Evolutionary conservation across 2,797 vertebrate species (phyloP).

Genomic region (Eulemur mongoz): DNA sequence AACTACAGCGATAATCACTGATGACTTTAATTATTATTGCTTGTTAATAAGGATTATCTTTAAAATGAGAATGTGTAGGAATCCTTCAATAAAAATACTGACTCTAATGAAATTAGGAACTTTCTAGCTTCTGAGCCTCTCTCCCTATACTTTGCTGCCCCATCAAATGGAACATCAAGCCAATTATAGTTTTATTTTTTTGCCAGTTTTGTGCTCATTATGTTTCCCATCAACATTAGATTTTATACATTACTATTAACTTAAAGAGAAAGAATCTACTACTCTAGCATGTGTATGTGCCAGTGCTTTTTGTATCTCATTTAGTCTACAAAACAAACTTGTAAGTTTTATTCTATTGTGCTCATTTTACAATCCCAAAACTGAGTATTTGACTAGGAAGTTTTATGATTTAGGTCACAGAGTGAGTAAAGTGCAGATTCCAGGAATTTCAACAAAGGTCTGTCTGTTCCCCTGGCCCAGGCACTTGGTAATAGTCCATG

Average conservation of each 20-base stretch:
- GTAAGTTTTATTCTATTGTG: too few relatives aligned
- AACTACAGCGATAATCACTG: not conserved
- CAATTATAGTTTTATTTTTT: not conserved
- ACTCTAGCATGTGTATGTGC: not conserved
- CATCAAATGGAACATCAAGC: not conserved
- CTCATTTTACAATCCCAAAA: not conserved
- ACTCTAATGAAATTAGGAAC: accelerated
- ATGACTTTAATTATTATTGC: not conserved
- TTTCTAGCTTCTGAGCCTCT: not conserved
- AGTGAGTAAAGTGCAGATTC: not conserved
- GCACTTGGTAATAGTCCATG: accelerated
- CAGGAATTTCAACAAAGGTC: not conserved
- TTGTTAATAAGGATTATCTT: not conserved
- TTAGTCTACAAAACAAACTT: not conserved
- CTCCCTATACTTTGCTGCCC: not conserved
- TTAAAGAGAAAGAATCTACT: not conserved
- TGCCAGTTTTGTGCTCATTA: not conserved
- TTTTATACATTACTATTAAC: not conserved
- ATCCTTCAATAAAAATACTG: not conserved
- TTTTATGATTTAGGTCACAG: too few relatives aligned
- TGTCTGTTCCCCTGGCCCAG: not conserved
- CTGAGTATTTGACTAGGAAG: not conserved
- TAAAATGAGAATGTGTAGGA: not conserved
- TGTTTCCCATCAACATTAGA: not conserved
- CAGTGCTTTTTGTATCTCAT: not conserved